phyloP scores from a whole-genome alignment of 2,797 vertebrate genomes.

The Notamacropus eugenii region DNA sequence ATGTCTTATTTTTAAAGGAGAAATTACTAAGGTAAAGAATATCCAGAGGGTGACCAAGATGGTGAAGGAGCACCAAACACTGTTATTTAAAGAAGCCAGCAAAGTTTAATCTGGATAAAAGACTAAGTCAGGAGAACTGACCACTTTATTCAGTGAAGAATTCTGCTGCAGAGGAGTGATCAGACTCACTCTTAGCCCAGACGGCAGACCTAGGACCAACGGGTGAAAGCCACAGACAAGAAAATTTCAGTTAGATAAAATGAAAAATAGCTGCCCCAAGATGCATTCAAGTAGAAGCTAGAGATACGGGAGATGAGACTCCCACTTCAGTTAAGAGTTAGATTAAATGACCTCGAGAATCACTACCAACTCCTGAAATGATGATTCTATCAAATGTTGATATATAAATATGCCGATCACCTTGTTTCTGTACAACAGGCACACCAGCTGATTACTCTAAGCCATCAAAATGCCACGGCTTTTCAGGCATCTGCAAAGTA shows the following conservation, averaged over 20 bases:
- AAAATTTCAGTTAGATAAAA: neutral
- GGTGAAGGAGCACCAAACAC: neutral
- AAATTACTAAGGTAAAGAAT: neutral
- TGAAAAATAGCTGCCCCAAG: neutral
- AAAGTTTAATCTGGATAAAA: neutral
- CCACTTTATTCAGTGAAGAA: neutral
- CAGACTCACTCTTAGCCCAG: neutral
- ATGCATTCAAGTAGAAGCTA: neutral
- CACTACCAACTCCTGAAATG: neutral
- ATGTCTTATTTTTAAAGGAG: neutral
- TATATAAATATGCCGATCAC: neutral
- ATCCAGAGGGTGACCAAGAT: neutral
- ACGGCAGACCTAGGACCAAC: neutral
- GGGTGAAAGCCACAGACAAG: neutral
- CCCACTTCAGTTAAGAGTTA: neutral
- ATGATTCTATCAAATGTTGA: neutral
- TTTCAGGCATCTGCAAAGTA: conserved; percentile 20
- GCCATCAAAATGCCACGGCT: conserved; percentile 4
- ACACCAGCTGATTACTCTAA: neutral
- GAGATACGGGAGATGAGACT: neutral
- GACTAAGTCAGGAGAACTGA: neutral
- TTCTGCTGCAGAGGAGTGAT: neutral
- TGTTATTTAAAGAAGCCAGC: neutral
- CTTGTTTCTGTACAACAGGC: neutral
- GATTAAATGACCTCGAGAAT: neutral